These are phyloP conservation scores for Anoplius nigerrimus DNA, from an alignment of 2,888 invertebrate genomes.

Conservation along the genomic window DNA sequence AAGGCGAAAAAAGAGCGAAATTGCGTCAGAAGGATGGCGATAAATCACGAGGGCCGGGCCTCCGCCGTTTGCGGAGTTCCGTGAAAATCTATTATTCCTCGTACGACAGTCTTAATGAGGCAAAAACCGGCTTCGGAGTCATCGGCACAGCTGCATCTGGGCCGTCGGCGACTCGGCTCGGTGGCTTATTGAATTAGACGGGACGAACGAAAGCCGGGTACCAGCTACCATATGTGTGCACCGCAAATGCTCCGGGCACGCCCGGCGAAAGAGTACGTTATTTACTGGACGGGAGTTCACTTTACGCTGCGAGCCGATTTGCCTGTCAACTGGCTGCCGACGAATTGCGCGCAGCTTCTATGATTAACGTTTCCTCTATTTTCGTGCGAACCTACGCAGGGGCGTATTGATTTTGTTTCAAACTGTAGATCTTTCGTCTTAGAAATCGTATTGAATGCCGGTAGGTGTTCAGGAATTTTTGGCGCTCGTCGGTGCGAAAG, in stretches of 20 bases:
- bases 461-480: no score
- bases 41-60: constrained; percentile 50
- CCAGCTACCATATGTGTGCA: constrained; percentile 27
- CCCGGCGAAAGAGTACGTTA: neutral
- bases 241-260: neutral
- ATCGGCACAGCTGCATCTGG: constrained; percentile 60
- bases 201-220: constrained; percentile 42
- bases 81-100: constrained; percentile 66
- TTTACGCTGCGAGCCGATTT: no score
- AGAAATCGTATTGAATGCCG: no score
- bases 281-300: no score
- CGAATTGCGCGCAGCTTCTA: no score
- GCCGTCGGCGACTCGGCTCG: constrained; percentile 42
- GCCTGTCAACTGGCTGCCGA: no score
- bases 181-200: constrained; percentile 61
- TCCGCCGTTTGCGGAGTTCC: constrained; percentile 53
- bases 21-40: constrained; percentile 37
- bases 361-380: no score
- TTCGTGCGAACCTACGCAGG: no score
- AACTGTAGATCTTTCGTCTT: no score
- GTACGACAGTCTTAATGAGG: constrained; percentile 56
- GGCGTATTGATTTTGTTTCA: no score
- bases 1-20: constrained; percentile 38
- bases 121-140: constrained; percentile 50
- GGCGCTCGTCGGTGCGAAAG: no score